phyloP scores from a whole-genome alignment of 2,888 invertebrate genomes.

The Lasiommata megera region DNA sequence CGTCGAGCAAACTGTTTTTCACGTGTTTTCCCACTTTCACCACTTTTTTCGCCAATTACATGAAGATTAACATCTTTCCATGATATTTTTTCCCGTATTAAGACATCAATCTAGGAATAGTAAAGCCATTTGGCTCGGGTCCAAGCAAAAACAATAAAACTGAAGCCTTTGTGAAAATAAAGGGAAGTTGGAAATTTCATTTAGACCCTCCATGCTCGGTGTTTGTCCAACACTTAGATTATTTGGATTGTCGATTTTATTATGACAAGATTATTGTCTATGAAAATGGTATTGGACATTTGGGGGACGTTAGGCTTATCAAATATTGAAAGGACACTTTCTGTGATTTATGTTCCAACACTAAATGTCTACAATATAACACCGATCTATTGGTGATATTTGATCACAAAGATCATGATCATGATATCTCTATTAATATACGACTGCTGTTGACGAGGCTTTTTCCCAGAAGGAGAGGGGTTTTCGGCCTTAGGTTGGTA shows the following conservation, averaged over 20 bases:
- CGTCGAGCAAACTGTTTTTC: conserved; percentile 20
- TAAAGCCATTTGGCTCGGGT: conserved; percentile 61
- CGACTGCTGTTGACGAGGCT: too few relatives aligned
- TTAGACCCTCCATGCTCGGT: conserved; percentile 34
- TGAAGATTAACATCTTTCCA: conserved; percentile 49
- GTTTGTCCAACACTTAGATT: conserved; percentile 27
- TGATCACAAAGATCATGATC: too few relatives aligned
- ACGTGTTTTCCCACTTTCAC: conserved; percentile 19
- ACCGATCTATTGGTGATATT: too few relatives aligned
- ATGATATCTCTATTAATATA: too few relatives aligned
- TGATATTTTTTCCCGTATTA: conserved; percentile 47
- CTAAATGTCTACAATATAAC: too few relatives aligned
- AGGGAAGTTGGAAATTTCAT: conserved; percentile 54
- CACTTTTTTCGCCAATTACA: conserved; percentile 40
- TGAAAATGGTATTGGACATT: conserved; percentile 6
- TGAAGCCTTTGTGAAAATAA: conserved; percentile 48
- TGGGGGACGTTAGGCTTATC: not conserved
- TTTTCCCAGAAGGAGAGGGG: too few relatives aligned
- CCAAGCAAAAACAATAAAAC: conserved; percentile 64
- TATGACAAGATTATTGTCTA: conserved; percentile 21
- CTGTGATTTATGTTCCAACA: not conserved
- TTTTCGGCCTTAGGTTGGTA: too few relatives aligned
- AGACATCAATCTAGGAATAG: conserved; percentile 63
- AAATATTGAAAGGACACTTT: not conserved
- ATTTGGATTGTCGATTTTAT: conserved; percentile 30